Evolutionary conservation across 1,140 invertebrate genomes (phyloP).

Genomic region (Lordiphosa mommai): DNA sequence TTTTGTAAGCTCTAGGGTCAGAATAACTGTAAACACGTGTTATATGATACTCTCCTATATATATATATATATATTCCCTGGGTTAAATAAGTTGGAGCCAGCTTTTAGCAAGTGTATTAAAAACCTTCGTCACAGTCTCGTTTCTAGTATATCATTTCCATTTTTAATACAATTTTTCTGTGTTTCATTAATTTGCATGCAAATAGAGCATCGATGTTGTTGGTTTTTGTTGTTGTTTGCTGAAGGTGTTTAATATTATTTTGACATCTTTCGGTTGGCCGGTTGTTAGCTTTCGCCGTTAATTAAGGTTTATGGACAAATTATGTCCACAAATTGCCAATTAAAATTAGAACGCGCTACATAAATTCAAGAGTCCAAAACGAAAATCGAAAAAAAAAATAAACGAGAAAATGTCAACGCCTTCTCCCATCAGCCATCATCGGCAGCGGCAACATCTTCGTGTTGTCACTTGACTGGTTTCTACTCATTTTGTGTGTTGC

Average conservation of each 20-base stretch:
- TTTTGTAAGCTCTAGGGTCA: no score
- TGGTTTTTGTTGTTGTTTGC: conserved; percentile 15
- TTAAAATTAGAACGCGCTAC: conserved; percentile 74
- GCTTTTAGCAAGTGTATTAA: no score
- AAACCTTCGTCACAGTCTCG: no score
- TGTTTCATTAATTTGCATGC: conserved; percentile 62
- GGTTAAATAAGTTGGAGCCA: no score
- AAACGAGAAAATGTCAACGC: conserved; percentile 16
- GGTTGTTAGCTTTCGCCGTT: conserved; percentile 70
- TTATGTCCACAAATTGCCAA: conserved; percentile 77
- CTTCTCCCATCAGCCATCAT: background rate
- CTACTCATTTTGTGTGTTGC: conserved; percentile 20
- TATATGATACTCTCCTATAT: no score
- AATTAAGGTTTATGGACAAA: conserved; percentile 77
- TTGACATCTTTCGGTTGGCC: conserved; percentile 63
- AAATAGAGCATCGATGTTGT: conserved; percentile 38
- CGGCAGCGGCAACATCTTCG: conserved; percentile 18
- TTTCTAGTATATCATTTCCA: no score
- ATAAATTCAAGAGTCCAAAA: conserved; percentile 64
- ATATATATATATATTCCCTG: no score
- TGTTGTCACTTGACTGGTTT: conserved; percentile 63
- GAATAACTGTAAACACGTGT: no score
- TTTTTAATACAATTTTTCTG: conserved; percentile 8
- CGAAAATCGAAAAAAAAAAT: conserved; percentile 7
- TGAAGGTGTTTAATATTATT: conserved; percentile 74